Conservation (phyloP, 30 jellyfish, hydroid and myxozoan genomes). For the Hydra vulgaris region DNA sequence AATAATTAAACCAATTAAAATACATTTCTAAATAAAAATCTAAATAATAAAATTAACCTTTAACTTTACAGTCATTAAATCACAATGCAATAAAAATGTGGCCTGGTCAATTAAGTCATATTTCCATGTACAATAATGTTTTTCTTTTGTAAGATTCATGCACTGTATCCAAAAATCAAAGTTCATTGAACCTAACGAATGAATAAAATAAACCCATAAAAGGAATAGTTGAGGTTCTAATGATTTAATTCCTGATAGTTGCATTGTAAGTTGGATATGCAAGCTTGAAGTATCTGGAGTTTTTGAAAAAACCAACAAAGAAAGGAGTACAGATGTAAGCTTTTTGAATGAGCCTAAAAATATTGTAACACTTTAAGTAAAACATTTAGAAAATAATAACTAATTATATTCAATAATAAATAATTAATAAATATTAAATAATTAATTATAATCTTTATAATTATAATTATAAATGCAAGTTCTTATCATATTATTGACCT, state of each 20-base stretch:
- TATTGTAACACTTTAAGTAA: background rate
- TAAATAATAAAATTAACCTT: background rate
- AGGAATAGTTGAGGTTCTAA: slow-evolving; percentile 11
- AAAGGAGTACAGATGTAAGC: slow-evolving; percentile 1
- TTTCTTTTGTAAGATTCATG: background rate
- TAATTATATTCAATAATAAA: background rate
- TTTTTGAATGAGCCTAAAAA: slow-evolving; percentile 12
- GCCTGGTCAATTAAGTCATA: slow-evolving; percentile 12
- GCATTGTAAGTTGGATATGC: background rate
- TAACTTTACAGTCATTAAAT: slow-evolving; percentile 3
- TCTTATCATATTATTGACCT: too few relatives aligned
- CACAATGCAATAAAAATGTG: slow-evolving; percentile 17
- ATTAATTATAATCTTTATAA: too few relatives aligned
- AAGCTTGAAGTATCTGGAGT: background rate
- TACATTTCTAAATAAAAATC: too few relatives aligned
- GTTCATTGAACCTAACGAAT: slow-evolving; percentile 6
- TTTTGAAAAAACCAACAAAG: background rate
- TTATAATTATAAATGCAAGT: too few relatives aligned
- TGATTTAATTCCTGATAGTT: background rate
- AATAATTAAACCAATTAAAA: too few relatives aligned
- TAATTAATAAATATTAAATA: too few relatives aligned
- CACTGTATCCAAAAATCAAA: slow-evolving; percentile 17
- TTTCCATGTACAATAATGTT: slow-evolving; percentile 1
- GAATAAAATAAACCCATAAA: slow-evolving; percentile 12
- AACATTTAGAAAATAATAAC: background rate